Percentiles rank a stretch among this genome's conserved stretches.
These are phyloP conservation scores for Dolichomitus sp. DNA, from an alignment of 2,888 invertebrate species.

Conservation along the genomic window DNA sequence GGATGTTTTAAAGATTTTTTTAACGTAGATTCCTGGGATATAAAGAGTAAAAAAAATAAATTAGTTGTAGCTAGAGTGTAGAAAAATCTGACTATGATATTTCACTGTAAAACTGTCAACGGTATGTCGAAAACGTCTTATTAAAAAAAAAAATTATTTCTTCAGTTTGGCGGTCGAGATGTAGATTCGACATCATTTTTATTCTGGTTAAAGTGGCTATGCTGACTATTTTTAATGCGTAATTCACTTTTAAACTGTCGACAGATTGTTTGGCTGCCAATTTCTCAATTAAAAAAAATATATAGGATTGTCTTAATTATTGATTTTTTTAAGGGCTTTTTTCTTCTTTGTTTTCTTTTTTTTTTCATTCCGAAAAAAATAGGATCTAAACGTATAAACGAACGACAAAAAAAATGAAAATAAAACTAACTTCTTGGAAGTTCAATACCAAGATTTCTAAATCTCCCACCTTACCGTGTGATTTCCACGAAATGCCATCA, in stretches of 20 bases:
- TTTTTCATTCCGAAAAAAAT: too few relatives aligned
- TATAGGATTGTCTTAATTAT: not conserved
- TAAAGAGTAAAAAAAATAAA: too few relatives aligned
- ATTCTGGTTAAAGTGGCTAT: not conserved
- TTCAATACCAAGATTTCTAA: not conserved
- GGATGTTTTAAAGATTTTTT: not conserved
- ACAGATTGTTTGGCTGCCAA: not conserved
- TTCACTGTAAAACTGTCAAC: too few relatives aligned
- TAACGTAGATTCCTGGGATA: not conserved
- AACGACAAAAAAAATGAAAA: too few relatives aligned
- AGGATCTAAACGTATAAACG: too few relatives aligned
- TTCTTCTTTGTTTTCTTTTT: too few relatives aligned
- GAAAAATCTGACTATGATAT: too few relatives aligned
- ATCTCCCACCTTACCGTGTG: not conserved
- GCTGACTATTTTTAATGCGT: not conserved
- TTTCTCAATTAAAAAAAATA: not conserved
- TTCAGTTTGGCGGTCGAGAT: not conserved
- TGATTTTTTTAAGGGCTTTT: too few relatives aligned
- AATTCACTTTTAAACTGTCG: not conserved
- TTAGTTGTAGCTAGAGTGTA: too few relatives aligned
- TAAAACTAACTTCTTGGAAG: not conserved
- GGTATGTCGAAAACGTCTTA: too few relatives aligned
- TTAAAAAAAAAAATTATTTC: too few relatives aligned
- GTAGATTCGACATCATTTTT: not conserved
- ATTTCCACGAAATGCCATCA: conserved; percentile 8